Evolutionary conservation across 1,140 invertebrate genomes (phyloP), one percentile per base, ranked within the genome.

Genomic region (Pachyrhynchus sulphureomaculatus): DNA sequence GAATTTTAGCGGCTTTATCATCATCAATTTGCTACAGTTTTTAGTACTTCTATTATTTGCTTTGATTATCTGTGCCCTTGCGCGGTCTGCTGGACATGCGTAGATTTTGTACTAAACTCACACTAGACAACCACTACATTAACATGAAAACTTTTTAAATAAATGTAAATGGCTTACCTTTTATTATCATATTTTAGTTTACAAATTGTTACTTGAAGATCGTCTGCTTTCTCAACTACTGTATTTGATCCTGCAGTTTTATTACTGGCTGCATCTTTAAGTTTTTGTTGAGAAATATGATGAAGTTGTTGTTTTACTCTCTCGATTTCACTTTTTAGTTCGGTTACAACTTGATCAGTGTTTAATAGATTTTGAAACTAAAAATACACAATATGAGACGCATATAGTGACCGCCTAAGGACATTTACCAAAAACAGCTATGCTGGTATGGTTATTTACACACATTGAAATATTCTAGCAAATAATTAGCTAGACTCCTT

Each of bases 311-410:
- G 36, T 47, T 67, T 67, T 17, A 67, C 62, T 33, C 49, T 63
- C 15, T 63, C 55, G 10, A 67, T 59, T 56, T 67, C 65, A 5
- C 32, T 39, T 53, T 67, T 67, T 15, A 67, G 32, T 54, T 61
- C 56, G 13, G 18, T 51, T 6, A 67, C 51, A 1, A 60, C 59
- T 49, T 44, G 32, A 13, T 62, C 58, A 1, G 59, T 41, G 36
- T 58, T 26, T 9, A 57, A 9, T 18, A 53, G 18, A 20, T 42
- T 49, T 17, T 56, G 36, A 13, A 56, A 47, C 63, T 64, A 29
- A 48, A 58, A 47, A 17, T 6, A 29, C 26, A 51, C 1, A 21
- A 2, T 1, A 32, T 36, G n/a, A n/a, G n/a, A n/a, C n/a, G n/a
- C n/a, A n/a, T n/a, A n/a, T n/a, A n/a, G n/a, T n/a, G n/a, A n/a